These are phyloP conservation scores for Halichoerus grypus DNA, from an alignment of 2,113 vertebrate species.

Conservation along the genomic window DNA sequence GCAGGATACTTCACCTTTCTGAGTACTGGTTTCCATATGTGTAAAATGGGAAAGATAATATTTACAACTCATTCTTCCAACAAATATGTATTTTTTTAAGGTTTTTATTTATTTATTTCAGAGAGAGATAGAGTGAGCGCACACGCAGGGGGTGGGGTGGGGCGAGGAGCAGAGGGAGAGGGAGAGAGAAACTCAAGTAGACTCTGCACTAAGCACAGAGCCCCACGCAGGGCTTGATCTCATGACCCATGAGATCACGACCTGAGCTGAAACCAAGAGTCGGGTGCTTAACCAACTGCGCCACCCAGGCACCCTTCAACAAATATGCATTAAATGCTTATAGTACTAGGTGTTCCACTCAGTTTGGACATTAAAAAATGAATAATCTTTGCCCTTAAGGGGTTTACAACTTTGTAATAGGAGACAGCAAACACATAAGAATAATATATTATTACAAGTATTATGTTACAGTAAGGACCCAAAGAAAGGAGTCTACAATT, in stretches of 20 bases:
- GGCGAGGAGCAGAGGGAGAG: background rate
- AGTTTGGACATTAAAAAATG: background rate
- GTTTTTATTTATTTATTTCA: background rate
- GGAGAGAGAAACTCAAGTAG: background rate
- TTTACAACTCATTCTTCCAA: background rate
- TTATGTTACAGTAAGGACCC: background rate
- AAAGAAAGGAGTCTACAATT: background rate
- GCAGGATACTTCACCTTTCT: background rate
- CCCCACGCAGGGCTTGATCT: background rate
- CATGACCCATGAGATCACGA: background rate
- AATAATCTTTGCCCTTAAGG: background rate
- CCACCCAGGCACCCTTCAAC: background rate
- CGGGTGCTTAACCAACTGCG: background rate
- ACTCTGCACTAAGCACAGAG: background rate
- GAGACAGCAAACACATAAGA: background rate
- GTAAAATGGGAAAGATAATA: background rate
- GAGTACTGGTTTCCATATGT: background rate
- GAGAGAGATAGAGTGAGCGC: background rate
- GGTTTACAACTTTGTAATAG: background rate
- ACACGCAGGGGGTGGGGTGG: no score
- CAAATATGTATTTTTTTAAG: background rate
- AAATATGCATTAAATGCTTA: background rate
- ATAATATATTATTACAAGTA: background rate
- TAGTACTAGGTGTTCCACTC: background rate
- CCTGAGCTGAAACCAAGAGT: background rate